Percentiles rank a stretch among this genome's conserved stretches.
These are phyloP conservation scores for Calameuta pallipes DNA, from an alignment of 2,888 invertebrate species.

Conservation along the genomic window DNA sequence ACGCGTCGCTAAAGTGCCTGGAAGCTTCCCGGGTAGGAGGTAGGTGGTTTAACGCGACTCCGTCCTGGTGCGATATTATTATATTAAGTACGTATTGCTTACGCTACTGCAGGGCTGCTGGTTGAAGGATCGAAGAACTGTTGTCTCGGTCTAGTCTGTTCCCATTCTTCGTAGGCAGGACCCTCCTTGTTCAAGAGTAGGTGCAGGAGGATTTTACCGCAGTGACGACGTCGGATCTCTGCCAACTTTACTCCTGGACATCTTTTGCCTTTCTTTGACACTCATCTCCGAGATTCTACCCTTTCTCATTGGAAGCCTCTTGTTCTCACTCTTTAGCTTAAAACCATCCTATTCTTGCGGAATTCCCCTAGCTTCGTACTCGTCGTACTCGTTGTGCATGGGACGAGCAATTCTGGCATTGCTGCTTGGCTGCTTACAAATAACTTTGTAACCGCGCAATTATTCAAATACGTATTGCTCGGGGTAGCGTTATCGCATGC, in stretches of 20 bases:
- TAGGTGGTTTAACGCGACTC: neutral
- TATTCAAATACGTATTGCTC: neutral
- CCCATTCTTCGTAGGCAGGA: too few species aligned
- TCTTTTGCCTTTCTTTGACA: too few species aligned
- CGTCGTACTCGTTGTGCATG: neutral
- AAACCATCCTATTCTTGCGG: too few species aligned
- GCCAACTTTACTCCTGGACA: too few species aligned
- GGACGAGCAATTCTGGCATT: neutral
- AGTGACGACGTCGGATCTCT: too few species aligned
- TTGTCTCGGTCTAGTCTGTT: neutral
- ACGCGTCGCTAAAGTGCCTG: constrained; percentile 1
- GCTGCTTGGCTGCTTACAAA: neutral
- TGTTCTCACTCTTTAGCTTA: too few species aligned
- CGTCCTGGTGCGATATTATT: neutral
- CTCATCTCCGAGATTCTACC: too few species aligned
- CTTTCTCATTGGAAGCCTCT: too few species aligned
- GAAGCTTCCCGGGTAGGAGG: neutral
- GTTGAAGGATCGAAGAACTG: neutral
- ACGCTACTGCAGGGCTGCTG: neutral
- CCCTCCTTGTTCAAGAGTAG: neutral
- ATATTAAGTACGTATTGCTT: neutral
- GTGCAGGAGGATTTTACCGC: neutral
- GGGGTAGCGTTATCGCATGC: neutral
- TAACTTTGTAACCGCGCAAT: constrained; percentile 2
- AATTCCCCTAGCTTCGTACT: too few species aligned